Evolutionary conservation across 2,797 vertebrate genomes (phyloP), one percentile per base, ranked within the genome.

Genomic region (Remorina albescens): DNA sequence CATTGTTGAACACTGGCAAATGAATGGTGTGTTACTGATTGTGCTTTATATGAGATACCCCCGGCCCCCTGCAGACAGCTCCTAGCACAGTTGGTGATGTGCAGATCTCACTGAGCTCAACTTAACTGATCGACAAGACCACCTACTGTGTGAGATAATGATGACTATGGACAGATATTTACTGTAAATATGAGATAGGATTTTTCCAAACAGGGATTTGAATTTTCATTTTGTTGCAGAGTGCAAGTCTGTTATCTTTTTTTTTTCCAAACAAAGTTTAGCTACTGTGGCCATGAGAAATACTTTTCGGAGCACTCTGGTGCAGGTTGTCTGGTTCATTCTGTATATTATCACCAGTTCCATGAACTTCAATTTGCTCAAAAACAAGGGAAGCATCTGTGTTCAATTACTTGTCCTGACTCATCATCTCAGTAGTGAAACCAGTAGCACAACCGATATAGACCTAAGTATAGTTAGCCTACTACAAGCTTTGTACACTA

Each of bases 41-140:
- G 68, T 63, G 42, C 34, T 55, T 58, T 15, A 69, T 49, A 63
- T 53, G 67, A 15, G 51, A 46, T 42, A 8, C 32, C 9, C 9
- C 32, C 9, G 32, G n/a, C n/a, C n/a, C n/a, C n/a, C n/a, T n/a
- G n/a, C n/a, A 30, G 30, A 30, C 30, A 68, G 63, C 13, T 42
- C 41, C 18, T 57, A 57, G 46, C 21, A 30, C 51, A 47, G 10
- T 44, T 32, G 18, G 54, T 53, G 26, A 26, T 58, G 56, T 42
- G 25, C 62, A 61, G 65, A 68, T 67, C 62, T 78, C 68, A 67
- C 61, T 12, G 30, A 59, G 46, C 30, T 2, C 63, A 78, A 64
- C 57, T n/a, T n/a, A n/a, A 39, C 21, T 73, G 70, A 81, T 60
- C 79, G 83, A 73, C 77, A 79, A 56, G 68, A 69, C 78, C 67